These are phyloP conservation scores for Tigriopus japonicus DNA, from an alignment of 1,140 invertebrate genomes.

Conservation along the genomic window DNA sequence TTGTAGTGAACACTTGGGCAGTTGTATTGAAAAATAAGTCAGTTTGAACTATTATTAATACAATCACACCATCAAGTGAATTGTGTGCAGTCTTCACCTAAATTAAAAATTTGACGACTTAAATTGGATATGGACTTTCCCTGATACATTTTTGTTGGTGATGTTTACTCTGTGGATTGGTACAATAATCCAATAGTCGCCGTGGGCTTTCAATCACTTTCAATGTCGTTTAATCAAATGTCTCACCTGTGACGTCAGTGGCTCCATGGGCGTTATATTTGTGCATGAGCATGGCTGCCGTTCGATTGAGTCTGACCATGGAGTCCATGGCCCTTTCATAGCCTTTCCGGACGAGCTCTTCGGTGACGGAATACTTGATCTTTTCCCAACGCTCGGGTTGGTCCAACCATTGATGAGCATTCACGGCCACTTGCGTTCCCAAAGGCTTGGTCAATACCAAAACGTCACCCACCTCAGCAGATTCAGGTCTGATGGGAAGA, in stretches of 20 bases:
- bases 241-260: conserved; percentile 66
- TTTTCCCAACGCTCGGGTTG: conserved; percentile 88
- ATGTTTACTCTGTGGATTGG: too few relatives aligned
- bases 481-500: conserved; percentile 13
- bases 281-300: conserved; percentile 31
- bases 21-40: too few relatives aligned
- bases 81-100: too few relatives aligned
- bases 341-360: conserved; percentile 64
- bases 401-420: conserved; percentile 92
- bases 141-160: too few relatives aligned
- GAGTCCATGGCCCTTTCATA: conserved; percentile 92
- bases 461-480: conserved; percentile 83
- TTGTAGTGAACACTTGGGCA: too few relatives aligned
- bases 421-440: conserved; percentile 88
- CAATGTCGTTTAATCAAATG: too few relatives aligned
- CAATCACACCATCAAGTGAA: too few relatives aligned
- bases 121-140: too few relatives aligned
- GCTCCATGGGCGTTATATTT: conserved; percentile 85
- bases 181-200: too few relatives aligned
- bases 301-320: conserved; percentile 85
- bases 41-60: too few relatives aligned
- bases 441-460: conserved; percentile 89
- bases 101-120: too few relatives aligned
- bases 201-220: too few relatives aligned
- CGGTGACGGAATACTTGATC: conserved; percentile 82